A percentile compares a stretch with the other conserved stretches of the same genome.
Conservation (phyloP, 35 echinoderm and acorn worm species). For the Apostichopus californicus region DNA sequence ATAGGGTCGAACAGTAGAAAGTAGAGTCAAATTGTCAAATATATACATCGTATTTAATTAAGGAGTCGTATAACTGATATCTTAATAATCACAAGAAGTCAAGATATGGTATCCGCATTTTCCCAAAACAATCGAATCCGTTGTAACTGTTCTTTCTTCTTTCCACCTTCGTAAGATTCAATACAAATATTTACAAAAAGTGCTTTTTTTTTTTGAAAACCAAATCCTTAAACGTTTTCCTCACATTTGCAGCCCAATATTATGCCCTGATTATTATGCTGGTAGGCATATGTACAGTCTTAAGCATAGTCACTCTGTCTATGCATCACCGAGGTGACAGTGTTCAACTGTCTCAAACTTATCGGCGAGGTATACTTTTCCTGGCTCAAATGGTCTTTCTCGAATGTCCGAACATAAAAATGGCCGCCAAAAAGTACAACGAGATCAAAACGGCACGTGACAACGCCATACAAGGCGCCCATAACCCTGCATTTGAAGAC, state of each 20-base stretch:
- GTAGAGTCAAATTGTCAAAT: too few relatives aligned
- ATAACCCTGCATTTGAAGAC: conserved; percentile 79
- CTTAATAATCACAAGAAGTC: too few relatives aligned
- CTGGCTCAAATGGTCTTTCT: conserved; percentile 43
- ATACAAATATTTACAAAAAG: too few relatives aligned
- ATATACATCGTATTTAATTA: too few relatives aligned
- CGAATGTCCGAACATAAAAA: conserved; percentile 35
- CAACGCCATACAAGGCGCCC: conserved; percentile 53
- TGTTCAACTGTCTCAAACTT: conserved; percentile 61
- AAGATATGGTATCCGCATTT: too few relatives aligned
- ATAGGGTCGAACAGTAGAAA: too few relatives aligned
- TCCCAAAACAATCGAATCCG: too few relatives aligned
- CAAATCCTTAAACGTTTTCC: not conserved
- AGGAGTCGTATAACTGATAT: too few relatives aligned
- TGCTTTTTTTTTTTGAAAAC: not conserved
- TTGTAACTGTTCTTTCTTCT: too few relatives aligned
- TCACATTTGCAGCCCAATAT: conserved; percentile 74
- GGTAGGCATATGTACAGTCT: conserved; percentile 70
- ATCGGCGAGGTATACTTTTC: conserved; percentile 59
- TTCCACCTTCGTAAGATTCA: too few relatives aligned
- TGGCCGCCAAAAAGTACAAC: conserved; percentile 57
- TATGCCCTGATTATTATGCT: conserved; percentile 75
- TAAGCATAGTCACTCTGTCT: conserved; percentile 61
- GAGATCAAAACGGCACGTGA: conserved; percentile 37
- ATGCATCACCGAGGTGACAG: conserved; percentile 82